A percentile compares a stretch with the other conserved stretches of the same genome.
Evolutionary conservation across 2,797 vertebrate genomes (phyloP).

Genomic region (Odontamblyopus rebecca): DNA sequence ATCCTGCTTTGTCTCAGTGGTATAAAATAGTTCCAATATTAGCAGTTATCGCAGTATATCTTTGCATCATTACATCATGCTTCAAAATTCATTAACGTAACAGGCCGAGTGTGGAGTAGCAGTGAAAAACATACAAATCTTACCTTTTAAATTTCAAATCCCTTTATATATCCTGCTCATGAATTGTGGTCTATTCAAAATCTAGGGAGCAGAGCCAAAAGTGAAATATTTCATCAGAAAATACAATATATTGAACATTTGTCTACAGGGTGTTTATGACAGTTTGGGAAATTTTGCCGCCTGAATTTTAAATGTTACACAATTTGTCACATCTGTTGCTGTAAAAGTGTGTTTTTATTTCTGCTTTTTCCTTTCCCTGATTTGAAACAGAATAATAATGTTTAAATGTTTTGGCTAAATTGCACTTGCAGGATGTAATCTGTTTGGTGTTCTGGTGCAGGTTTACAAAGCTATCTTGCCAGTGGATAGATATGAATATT

Average conservation of each 20-base stretch:
- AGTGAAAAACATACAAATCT: not conserved
- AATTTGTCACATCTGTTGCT: not conserved
- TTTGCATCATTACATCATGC: no score
- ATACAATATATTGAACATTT: conserved; percentile 6
- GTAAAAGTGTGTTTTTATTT: not conserved
- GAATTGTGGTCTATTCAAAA: not conserved
- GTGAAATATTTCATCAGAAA: conserved; percentile 5
- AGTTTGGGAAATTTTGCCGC: not conserved
- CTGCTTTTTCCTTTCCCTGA: not conserved
- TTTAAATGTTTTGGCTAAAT: conserved; percentile 1
- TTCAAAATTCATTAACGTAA: no score
- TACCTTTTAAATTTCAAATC: not conserved
- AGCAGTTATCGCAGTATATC: no score
- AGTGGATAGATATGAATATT: conserved; percentile 1
- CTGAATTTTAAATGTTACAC: not conserved
- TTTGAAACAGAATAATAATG: not conserved
- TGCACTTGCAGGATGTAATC: not conserved
- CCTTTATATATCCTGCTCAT: not conserved
- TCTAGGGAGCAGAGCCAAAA: not conserved
- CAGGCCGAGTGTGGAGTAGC: not conserved
- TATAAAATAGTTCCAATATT: no score
- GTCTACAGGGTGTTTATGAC: not conserved
- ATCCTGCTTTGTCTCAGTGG: no score
- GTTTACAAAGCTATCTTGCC: conserved; percentile 4
- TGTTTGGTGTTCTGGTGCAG: conserved; percentile 4